Percentiles rank a stretch among this genome's conserved stretches.
Conservation (phyloP, 1,140 invertebrate genomes). For the Battus philenor region DNA sequence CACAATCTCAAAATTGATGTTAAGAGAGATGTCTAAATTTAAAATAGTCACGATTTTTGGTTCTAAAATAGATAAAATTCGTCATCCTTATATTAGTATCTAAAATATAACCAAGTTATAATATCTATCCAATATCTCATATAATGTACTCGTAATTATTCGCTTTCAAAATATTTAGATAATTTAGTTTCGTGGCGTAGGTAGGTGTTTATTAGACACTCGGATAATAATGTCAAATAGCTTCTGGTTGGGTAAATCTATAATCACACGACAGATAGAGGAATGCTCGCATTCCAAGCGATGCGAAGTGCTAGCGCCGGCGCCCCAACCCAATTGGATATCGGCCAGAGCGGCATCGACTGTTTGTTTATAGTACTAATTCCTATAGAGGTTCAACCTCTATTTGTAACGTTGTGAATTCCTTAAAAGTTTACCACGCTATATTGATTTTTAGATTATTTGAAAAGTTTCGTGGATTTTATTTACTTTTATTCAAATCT, state of each 20-base stretch:
- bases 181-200: conserved; percentile 9
- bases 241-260: conserved; percentile 13
- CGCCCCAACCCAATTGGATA: conserved; percentile 61
- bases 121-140: no score
- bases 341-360: conserved; percentile 36
- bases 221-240: conserved; percentile 14
- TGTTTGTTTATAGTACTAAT: conserved; percentile 70
- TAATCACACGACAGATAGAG: conserved; percentile 13
- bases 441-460: conserved; percentile 16
- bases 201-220: conserved; percentile 11
- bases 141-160: no score
- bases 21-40: no score
- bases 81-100: background rate
- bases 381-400: conserved; percentile 49
- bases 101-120: no score
- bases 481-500: no score
- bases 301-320: conserved; percentile 51
- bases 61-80: no score
- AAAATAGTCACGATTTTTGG: no score
- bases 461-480: no score
- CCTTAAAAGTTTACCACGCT: conserved; percentile 21
- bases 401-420: conserved; percentile 21
- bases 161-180: background rate
- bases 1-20: no score
- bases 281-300: conserved; percentile 26